A percentile compares a stretch with the other conserved stretches of the same genome.
These are phyloP conservation scores for Carassius carassius DNA, from an alignment of 2,113 vertebrate genomes.

Conservation along the genomic window DNA sequence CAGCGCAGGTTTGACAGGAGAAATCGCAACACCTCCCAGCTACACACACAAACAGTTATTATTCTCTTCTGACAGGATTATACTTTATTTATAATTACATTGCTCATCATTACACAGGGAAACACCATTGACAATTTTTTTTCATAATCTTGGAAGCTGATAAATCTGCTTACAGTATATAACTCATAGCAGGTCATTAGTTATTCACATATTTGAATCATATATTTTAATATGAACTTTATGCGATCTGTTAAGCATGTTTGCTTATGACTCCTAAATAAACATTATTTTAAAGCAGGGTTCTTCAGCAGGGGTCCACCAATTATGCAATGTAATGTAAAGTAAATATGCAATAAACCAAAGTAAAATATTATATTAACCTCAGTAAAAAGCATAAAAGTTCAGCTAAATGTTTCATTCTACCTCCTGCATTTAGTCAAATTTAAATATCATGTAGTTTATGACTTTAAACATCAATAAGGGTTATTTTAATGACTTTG, in stretches of 20 bases:
- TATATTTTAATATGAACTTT: not conserved
- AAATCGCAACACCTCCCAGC: constrained; percentile 97
- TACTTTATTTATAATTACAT: no score
- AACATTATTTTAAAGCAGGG: not conserved
- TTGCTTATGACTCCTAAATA: not conserved
- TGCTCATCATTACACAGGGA: no score
- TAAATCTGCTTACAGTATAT: not conserved
- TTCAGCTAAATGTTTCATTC: no score
- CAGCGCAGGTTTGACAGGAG: constrained; percentile 95
- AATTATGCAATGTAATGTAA: not conserved
- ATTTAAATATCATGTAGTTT: not conserved
- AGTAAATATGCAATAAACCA: not conserved
- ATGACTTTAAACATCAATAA: not conserved
- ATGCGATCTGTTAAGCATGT: not conserved
- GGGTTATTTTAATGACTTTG: not conserved
- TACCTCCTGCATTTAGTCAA: not conserved
- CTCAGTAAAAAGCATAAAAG: not conserved
- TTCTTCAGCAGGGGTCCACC: not conserved
- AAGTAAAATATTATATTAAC: not conserved
- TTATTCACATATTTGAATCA: not conserved
- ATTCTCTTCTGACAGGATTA: no score
- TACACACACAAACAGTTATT: constrained; percentile 60
- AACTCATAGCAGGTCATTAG: not conserved
- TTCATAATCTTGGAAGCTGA: not conserved
- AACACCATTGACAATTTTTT: no score